These are phyloP conservation scores for Mechanitis messenoides DNA, from an alignment of 2,888 invertebrate species.

Conservation along the genomic window DNA sequence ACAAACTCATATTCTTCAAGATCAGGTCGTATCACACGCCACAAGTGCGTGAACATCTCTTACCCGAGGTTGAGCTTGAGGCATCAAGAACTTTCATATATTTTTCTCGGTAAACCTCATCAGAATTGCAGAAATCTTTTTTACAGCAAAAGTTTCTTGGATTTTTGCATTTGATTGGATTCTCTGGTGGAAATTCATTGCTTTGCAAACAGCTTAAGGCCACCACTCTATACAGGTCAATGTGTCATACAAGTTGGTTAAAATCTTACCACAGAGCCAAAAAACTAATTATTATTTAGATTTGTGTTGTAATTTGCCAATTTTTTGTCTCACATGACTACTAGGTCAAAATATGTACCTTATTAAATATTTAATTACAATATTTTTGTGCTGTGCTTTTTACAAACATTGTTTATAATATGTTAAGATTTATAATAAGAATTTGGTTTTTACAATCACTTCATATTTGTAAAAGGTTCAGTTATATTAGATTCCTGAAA, in stretches of 20 bases:
- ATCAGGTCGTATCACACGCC: slow-evolving; percentile 58
- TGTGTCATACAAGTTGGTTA: slow-evolving; percentile 58
- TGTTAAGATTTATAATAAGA: not conserved
- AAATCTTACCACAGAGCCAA: slow-evolving; percentile 37
- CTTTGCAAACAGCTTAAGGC: slow-evolving; percentile 76
- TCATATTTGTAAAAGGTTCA: slow-evolving; percentile 21
- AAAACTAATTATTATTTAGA: slow-evolving; percentile 28
- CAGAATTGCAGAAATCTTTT: slow-evolving; percentile 66
- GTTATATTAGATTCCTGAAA: slow-evolving; percentile 15
- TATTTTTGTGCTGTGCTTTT: slow-evolving; percentile 27
- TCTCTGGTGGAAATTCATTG: slow-evolving; percentile 75
- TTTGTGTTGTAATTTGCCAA: slow-evolving; percentile 67
- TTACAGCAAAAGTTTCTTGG: slow-evolving; percentile 66
- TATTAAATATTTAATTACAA: slow-evolving; percentile 13
- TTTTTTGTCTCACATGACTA: slow-evolving; percentile 27
- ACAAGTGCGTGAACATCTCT: slow-evolving; percentile 58
- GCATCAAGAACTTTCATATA: slow-evolving; percentile 50
- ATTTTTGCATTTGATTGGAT: slow-evolving; percentile 61
- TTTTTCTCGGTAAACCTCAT: slow-evolving; percentile 54
- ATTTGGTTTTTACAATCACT: not conserved
- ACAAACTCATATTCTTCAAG: slow-evolving; percentile 67
- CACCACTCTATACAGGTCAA: slow-evolving; percentile 65
- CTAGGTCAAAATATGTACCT: slow-evolving; percentile 33
- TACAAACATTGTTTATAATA: slow-evolving; percentile 23
- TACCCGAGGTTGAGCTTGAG: slow-evolving; percentile 56